These are phyloP conservation scores for Cyrtorhinus lividipennis DNA, from an alignment of 1,140 invertebrate genomes.

Conservation along the genomic window DNA sequence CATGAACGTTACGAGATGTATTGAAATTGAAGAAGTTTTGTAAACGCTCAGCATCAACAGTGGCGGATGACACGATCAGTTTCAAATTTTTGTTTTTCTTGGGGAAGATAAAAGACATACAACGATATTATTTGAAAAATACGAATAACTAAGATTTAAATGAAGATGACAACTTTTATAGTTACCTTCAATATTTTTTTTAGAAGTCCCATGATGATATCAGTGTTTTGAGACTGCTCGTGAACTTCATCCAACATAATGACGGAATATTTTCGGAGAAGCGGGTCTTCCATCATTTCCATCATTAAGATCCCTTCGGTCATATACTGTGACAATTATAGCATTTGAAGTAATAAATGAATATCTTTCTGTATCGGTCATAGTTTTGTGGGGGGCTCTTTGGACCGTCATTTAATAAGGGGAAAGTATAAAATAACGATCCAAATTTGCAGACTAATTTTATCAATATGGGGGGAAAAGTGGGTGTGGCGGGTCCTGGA, in stretches of 20 bases:
- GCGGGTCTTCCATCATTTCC: constrained; percentile 89
- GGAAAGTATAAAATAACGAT: no score
- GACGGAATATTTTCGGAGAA: constrained; percentile 75
- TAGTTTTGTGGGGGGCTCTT: no score
- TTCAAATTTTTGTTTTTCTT: constrained; percentile 74
- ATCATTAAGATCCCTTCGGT: constrained; percentile 89
- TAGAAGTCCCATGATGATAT: constrained; percentile 84
- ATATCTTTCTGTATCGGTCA: no score
- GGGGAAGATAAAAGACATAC: constrained; percentile 27
- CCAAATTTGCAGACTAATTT: no score
- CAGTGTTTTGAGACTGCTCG: constrained; percentile 81
- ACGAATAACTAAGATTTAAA: no score
- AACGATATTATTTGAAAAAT: background rate
- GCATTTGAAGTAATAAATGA: constrained; percentile 40
- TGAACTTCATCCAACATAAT: constrained; percentile 95
- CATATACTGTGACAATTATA: constrained; percentile 50
- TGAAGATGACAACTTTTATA: no score
- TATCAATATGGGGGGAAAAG: no score
- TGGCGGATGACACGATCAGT: constrained; percentile 86
- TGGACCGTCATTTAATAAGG: no score
- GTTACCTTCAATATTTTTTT: constrained; percentile 76
- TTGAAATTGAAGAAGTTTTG: constrained; percentile 78
- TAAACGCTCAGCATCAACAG: constrained; percentile 78
- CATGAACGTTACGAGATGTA: constrained; percentile 33
- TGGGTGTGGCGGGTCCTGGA: no score